Base-by-base conservation (phyloP, 2,113 vertebrate genomes). In the Paralichthys olivaceus region DNA sequence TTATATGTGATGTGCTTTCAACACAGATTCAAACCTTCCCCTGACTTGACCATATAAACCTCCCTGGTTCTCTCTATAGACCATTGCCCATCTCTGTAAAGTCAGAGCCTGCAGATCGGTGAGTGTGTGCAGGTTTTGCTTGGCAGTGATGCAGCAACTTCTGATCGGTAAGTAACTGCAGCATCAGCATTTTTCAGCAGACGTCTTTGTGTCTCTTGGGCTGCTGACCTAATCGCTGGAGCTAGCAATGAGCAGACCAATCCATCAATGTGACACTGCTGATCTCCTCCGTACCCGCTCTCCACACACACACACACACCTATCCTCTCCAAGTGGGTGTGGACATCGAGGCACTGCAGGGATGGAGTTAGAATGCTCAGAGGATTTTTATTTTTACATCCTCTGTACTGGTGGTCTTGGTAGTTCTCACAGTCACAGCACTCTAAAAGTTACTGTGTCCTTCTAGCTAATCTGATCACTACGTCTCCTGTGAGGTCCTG, bases 191-290 rank as follows among this genome's bases (percentile, higher is more conserved):
- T 93, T 91, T 20, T 32, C 81, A 32, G 77, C 80, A 80, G 79
- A 89, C 59, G 11, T 75, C 75, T 87, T 72, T 85, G 78, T 69
- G 87, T 89, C 90, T 90, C 88, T 65, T 60, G 90, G 85, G 91
- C 80, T 7, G 66, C 80, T 89, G 90, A 94, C 87, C 88, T 91
- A 86, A 90, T 91, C 83, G 64, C 86, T 88, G 87, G 73, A 89
- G 88, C 80, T 40, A 73, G 75, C 89, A 89, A 90, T 92, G 89
- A 90, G 77, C 66, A 12, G 67, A 81, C 85, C 72, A 87, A 92
- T 94, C 91, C 87, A 92, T 94, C 92, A 93, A 74, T 71, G 62
- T 92, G 89, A 92, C 90, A 90, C 29, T 56, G 28, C 15, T 72
- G 28, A 61, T 75, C 66, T 72, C 85, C 58, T 58, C 29, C 2